Conservation (phyloP, 1,140 invertebrate species). For the Drosophila santomea region DNA sequence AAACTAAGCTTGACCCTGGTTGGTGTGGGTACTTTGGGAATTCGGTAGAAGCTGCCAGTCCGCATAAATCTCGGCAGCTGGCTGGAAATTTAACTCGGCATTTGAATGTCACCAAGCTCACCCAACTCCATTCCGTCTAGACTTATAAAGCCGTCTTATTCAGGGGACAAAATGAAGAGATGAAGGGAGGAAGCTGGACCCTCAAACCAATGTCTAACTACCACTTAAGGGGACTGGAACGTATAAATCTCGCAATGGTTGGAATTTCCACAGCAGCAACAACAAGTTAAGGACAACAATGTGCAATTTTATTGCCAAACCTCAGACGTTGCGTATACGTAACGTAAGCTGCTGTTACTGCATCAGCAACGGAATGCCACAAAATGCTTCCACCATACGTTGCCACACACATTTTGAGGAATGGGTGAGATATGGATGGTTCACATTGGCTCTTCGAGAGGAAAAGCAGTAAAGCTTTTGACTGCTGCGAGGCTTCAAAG, state of each 20-base stretch:
- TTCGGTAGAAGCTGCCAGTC: slow-evolving; percentile 32
- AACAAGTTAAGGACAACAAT: slow-evolving; percentile 63
- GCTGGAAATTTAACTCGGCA: slow-evolving; percentile 53
- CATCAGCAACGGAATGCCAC: slow-evolving; percentile 56
- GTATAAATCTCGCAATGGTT: slow-evolving; percentile 80
- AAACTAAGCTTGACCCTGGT: slow-evolving; percentile 37
- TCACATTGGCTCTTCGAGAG: neutral
- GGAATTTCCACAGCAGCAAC: slow-evolving; percentile 60
- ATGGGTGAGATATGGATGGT: slow-evolving; percentile 22
- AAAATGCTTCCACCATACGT: slow-evolving; percentile 67
- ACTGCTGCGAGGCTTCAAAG: slow-evolving; percentile 46
- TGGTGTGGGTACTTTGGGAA: neutral
- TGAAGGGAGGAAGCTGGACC: neutral
- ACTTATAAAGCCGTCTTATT: slow-evolving; percentile 74
- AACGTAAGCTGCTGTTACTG: slow-evolving; percentile 63
- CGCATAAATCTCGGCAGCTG: slow-evolving; percentile 68
- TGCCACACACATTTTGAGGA: slow-evolving; percentile 54
- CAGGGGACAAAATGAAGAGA: slow-evolving; percentile 10
- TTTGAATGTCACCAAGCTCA: slow-evolving; percentile 72
- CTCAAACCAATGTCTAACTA: slow-evolving; percentile 79
- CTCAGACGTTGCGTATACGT: slow-evolving; percentile 80
- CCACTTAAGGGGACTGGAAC: slow-evolving; percentile 76
- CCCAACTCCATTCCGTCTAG: slow-evolving; percentile 55
- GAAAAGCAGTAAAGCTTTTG: slow-evolving; percentile 31
- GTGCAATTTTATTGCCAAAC: slow-evolving; percentile 79